phyloP scores from a whole-genome alignment of 2,797 vertebrate genomes.

The Cossypha dichroa region DNA sequence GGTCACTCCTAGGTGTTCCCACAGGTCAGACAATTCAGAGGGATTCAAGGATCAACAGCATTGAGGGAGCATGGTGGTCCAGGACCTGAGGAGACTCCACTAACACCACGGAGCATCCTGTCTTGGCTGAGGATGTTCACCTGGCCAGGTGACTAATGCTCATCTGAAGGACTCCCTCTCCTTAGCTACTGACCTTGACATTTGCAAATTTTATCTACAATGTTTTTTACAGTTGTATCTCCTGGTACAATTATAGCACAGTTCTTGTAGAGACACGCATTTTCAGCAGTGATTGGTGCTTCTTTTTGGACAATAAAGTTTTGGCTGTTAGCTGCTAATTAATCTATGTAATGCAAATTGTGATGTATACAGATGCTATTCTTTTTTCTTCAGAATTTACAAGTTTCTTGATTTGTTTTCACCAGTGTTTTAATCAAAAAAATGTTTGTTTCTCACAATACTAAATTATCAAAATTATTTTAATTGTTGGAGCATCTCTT shows the following conservation, averaged over 20 bases:
- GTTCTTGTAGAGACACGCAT: neutral
- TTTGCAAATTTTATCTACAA: neutral
- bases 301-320: neutral
- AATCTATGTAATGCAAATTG: neutral
- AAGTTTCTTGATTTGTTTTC: neutral
- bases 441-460: too few species aligned
- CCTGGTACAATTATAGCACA: neutral
- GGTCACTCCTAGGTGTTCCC: neutral
- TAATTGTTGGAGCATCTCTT: too few species aligned
- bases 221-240: neutral
- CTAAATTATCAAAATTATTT: too few species aligned
- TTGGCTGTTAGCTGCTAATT: neutral
- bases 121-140: neutral
- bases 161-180: neutral
- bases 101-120: neutral
- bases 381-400: neutral
- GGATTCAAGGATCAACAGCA: neutral
- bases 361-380: neutral
- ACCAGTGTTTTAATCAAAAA: too few species aligned
- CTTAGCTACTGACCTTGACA: neutral
- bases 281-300: neutral
- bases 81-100: neutral
- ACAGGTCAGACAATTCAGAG: neutral
- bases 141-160: neutral
- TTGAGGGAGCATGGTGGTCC: fast-evolving